Conservation (phyloP, 1,140 invertebrate genomes). For the Pseudomyrmex cubaensis region DNA sequence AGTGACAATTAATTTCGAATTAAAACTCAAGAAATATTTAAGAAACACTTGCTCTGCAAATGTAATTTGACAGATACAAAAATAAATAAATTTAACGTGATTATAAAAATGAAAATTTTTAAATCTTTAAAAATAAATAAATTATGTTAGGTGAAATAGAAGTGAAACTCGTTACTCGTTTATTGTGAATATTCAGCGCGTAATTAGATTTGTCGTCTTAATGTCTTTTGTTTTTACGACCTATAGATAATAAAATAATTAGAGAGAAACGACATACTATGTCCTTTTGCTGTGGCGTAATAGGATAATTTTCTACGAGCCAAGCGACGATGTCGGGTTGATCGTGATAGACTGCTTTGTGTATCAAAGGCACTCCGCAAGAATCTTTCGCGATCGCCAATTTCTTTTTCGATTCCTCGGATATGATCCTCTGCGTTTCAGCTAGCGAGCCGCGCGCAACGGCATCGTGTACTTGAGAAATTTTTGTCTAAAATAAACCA, state of each 20-base stretch:
- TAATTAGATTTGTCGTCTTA: not conserved
- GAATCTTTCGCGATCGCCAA: slow-evolving; percentile 90
- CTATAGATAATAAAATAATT: not conserved
- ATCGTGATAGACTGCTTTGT: slow-evolving; percentile 92
- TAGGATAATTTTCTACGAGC: slow-evolving; percentile 91
- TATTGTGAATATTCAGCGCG: not conserved
- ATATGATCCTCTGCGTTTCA: slow-evolving; percentile 86
- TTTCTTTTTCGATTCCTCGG: slow-evolving; percentile 87
- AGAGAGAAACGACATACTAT: slow-evolving; percentile 86
- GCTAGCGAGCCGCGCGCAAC: slow-evolving; percentile 89
- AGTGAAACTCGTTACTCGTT: not conserved
- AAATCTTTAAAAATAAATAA: not conserved
- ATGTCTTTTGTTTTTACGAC: not conserved
- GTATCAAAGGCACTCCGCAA: slow-evolving; percentile 90
- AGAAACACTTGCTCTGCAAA: not conserved
- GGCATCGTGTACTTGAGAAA: slow-evolving; percentile 89
- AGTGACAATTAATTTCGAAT: not conserved
- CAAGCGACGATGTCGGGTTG: slow-evolving; percentile 90
- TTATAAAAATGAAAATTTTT: too few relatives aligned
- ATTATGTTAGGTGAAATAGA: not conserved
- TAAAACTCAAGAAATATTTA: not conserved
- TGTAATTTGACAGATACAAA: not conserved
- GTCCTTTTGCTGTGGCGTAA: slow-evolving; percentile 90
- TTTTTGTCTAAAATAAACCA: slow-evolving; percentile 86
- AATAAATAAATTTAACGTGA: not conserved